These are phyloP conservation scores for Myotis lucifugus DNA, from an alignment of 2,113 vertebrate species.

Conservation along the genomic window DNA sequence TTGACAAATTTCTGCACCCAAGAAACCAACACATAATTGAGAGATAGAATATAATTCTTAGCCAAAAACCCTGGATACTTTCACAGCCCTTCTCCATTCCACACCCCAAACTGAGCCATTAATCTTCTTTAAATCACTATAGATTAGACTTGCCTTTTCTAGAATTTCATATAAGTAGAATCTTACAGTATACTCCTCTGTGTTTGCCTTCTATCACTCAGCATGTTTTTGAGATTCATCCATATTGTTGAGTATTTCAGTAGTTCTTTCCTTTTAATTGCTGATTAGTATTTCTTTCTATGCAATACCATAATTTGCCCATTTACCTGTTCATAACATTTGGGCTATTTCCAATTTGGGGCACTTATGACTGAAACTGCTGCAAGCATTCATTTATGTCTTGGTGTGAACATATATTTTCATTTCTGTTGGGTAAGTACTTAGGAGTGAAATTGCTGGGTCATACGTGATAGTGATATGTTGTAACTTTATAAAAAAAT, in stretches of 20 bases:
- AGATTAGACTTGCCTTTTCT: neutral
- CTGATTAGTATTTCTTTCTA: neutral
- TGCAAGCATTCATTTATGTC: neutral
- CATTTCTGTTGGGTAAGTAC: constrained; percentile 16
- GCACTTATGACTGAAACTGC: neutral
- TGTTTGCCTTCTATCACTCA: neutral
- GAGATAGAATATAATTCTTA: neutral
- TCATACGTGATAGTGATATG: neutral
- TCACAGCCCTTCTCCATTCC: neutral
- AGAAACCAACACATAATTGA: neutral
- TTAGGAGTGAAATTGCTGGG: neutral
- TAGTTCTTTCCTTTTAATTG: neutral
- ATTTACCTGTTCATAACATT: neutral
- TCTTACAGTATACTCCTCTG: neutral
- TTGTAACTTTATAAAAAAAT: constrained; percentile 19
- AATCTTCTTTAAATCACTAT: neutral
- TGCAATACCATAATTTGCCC: neutral
- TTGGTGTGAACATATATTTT: constrained; percentile 6
- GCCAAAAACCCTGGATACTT: neutral
- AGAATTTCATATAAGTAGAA: neutral
- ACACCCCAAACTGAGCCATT: neutral
- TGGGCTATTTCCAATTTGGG: neutral
- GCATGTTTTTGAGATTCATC: neutral
- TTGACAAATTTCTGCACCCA: neutral
- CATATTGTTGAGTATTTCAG: neutral